These are phyloP conservation scores for Taenioides sp. DNA, from an alignment of 2,797 vertebrate species.

Conservation along the genomic window DNA sequence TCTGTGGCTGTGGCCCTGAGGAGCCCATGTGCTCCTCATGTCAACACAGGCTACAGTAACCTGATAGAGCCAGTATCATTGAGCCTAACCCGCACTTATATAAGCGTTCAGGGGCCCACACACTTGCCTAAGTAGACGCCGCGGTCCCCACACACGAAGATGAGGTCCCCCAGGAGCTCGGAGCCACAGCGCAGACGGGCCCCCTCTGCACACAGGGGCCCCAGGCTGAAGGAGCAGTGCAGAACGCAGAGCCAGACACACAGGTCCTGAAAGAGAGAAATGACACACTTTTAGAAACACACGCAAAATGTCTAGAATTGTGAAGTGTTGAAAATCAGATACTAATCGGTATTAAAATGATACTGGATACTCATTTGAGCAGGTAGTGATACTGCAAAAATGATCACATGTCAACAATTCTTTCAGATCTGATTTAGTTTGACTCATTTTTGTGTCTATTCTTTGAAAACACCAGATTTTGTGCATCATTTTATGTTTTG, in stretches of 20 bases:
- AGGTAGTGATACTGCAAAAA: no score
- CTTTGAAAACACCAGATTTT: no score
- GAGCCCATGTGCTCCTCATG: no score
- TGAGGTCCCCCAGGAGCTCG: background rate
- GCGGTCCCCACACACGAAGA: constrained; percentile 10
- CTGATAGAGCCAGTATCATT: background rate
- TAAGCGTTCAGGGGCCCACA: background rate
- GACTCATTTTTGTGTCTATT: no score
- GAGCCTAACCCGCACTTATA: background rate
- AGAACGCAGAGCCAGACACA: background rate
- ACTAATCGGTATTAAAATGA: no score
- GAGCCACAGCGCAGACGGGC: constrained; percentile 5
- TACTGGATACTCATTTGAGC: no score
- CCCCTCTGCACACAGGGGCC: background rate
- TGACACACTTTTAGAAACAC: background rate
- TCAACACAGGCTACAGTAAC: background rate
- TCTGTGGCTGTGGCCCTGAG: background rate
- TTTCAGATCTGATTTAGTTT: no score
- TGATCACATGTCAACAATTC: no score
- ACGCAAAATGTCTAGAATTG: background rate
- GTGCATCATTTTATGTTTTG: no score
- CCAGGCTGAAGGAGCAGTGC: background rate
- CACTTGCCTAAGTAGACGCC: constrained; percentile 7
- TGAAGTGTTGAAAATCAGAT: no score
- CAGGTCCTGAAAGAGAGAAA: background rate